Conservation (phyloP, 35 echinoderm and acorn worm genomes). For the Ophioderma brevispina region DNA sequence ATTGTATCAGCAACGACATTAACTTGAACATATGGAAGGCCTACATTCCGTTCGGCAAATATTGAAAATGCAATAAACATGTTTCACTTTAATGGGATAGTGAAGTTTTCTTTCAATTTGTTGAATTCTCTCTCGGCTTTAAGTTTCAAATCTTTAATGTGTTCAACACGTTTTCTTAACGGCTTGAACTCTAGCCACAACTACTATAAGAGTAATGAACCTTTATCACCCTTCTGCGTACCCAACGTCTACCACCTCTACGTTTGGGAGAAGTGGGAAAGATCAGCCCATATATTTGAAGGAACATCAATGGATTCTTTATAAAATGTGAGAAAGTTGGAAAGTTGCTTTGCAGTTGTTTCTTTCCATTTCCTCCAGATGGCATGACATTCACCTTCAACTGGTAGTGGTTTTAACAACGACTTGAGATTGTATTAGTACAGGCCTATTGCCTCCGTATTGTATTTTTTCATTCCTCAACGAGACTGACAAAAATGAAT, state of each 20-base stretch:
- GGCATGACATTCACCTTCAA: neutral
- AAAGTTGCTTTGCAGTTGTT: neutral
- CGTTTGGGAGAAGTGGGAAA: neutral
- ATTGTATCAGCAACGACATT: neutral
- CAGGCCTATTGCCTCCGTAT: neutral
- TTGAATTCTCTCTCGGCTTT: slow-evolving; percentile 6
- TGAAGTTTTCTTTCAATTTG: neutral
- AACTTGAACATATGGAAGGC: neutral
- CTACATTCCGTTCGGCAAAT: neutral
- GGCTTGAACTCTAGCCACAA: neutral
- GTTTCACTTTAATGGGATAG: neutral
- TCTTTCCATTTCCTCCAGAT: slow-evolving; percentile 15
- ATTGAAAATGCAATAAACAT: neutral
- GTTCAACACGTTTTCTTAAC: neutral
- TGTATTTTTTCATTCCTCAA: neutral
- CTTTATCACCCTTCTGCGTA: neutral
- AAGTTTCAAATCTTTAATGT: neutral
- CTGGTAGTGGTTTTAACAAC: neutral
- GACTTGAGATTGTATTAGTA: neutral
- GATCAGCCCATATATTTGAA: neutral
- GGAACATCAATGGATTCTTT: neutral
- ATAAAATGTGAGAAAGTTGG: neutral
- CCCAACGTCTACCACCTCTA: neutral
- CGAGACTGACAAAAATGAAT: neutral
- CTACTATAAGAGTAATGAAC: neutral